Conservation (phyloP, 37 sponge, comb jelly and placozoan species). For the Beroe ovata region DNA sequence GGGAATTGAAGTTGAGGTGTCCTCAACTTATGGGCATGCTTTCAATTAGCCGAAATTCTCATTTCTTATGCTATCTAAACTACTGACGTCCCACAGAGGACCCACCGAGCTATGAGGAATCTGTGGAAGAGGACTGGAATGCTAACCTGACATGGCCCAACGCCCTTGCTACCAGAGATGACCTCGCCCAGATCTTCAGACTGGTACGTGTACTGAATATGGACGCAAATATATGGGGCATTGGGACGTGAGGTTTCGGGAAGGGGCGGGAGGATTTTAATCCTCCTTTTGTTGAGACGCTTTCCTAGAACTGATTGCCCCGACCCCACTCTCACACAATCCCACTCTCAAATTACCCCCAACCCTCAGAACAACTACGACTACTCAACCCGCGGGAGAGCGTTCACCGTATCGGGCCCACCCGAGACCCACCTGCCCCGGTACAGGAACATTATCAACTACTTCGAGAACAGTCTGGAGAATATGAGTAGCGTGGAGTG, state of each 20-base stretch:
- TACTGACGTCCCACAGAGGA: background rate
- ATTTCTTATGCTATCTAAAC: too few species aligned
- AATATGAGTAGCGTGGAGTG: slow-evolving; percentile 61
- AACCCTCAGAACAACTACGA: slow-evolving; percentile 67
- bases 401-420: slow-evolving; percentile 44
- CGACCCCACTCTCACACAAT: too few species aligned
- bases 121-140: slow-evolving; percentile 2
- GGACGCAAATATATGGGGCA: too few species aligned
- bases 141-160: slow-evolving; percentile 30
- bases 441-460: slow-evolving; percentile 61
- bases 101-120: slow-evolving; percentile 26
- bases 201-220: too few species aligned
- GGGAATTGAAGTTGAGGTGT: too few species aligned
- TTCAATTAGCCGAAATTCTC: too few species aligned
- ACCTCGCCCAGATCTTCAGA: slow-evolving; percentile 50
- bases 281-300: too few species aligned
- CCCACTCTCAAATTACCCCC: too few species aligned
- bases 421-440: background rate
- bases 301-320: too few species aligned
- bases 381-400: slow-evolving; percentile 58
- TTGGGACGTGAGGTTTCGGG: too few species aligned
- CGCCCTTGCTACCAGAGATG: slow-evolving; percentile 4
- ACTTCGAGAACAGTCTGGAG: slow-evolving; percentile 59
- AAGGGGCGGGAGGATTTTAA: too few species aligned
- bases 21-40: too few species aligned